Evolutionary conservation across 2,113 vertebrate species (phyloP), one percentile per base, ranked within the genome.

Genomic region (Bombycilla garrulus): DNA sequence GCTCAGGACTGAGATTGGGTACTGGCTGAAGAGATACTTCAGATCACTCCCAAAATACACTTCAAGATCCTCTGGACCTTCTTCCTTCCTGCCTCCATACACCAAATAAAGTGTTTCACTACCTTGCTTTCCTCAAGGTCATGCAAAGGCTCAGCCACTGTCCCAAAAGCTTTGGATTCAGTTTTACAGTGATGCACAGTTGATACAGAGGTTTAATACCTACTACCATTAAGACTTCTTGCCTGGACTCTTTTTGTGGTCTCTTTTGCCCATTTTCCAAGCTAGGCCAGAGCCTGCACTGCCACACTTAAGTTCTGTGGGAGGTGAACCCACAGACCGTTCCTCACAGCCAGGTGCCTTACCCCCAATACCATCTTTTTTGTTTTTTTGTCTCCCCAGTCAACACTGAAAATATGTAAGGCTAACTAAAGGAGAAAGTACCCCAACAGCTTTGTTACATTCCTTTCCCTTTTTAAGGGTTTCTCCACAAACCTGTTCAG

Each of bases 121-220:
- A 26, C 15, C 24, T 35, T 38, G 20, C 57, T 79, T 53, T 81
- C 42, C 23, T 73, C 28, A 15, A 35, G 38, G 25, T 7, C 15
- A 2, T 13, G 5, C 35, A 28, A 66, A 61, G 11, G 15, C n/a
- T 88, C 28, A 50, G 35, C 47, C 38, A 17, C 20, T 31, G 56
- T 18, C 33, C 10, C 28, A 38, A 21, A 3, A 60, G 35, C 23
- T 64, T 50, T 26, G 13, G 21, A 58, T 54, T 77, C 62, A 29
- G 31, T 36, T 71, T 80, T 31, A 40, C 44, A 36, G 5, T 12
- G 3, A 10, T 0, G 5, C 3, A 5, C 2, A 3, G 33, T 36
- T 57, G 42, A 54, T 16, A 71, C 14, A 42, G 26, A 66, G 14
- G 7, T 2, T 48, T 28, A 74, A 57, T 3, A 0, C 8, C 56